These are phyloP conservation scores for Hipparchia sbordonii DNA, from an alignment of 2,888 invertebrate species.

Conservation along the genomic window DNA sequence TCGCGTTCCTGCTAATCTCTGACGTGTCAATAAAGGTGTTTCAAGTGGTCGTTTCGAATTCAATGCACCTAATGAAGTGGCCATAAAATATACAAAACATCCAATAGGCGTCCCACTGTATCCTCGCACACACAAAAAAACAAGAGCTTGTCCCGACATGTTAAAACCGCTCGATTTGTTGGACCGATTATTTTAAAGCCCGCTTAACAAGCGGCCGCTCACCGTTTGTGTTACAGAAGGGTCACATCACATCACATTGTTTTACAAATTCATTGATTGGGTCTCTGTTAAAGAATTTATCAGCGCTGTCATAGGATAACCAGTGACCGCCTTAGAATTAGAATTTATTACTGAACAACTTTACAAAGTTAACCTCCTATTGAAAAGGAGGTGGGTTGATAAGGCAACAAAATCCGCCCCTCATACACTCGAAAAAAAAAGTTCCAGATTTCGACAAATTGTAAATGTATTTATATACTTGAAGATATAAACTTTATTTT, in stretches of 20 bases:
- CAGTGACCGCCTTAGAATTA: neutral
- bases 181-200: constrained; percentile 68
- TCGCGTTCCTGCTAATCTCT: constrained; percentile 47
- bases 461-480: too few relatives aligned
- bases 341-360: neutral
- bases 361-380: neutral
- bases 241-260: constrained; percentile 51
- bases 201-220: constrained; percentile 46
- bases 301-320: neutral
- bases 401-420: too few relatives aligned
- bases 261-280: constrained; percentile 68
- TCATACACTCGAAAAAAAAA: too few relatives aligned
- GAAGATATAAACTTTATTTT: too few relatives aligned
- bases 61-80: constrained; percentile 69
- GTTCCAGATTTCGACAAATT: too few relatives aligned
- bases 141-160: constrained; percentile 76
- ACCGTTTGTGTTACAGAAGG: constrained; percentile 31
- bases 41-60: constrained; percentile 55
- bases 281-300: constrained; percentile 49
- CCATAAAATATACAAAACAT: constrained; percentile 76
- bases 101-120: constrained; percentile 68
- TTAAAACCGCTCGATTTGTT: constrained; percentile 74
- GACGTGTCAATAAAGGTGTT: constrained; percentile 66
- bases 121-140: constrained; percentile 60
- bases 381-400: too few relatives aligned